A percentile compares a stretch with the other conserved stretches of the same genome.
Evolutionary conservation across 2,113 vertebrate genomes (phyloP).

Genomic region (crab-eating macaque (Macaca fascicularis)): T2T-MFA8v1.1 NC_088394.1:60849001-60849500

Average conservation of each 20-base stretch:
- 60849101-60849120: background rate
- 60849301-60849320: background rate
- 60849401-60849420: background rate
- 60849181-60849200: background rate
- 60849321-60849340: background rate
- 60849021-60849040: too few species aligned
- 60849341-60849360: constrained; percentile 10
- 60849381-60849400: constrained; percentile 3
- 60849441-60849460: constrained; percentile 45
- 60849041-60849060: too few species aligned
- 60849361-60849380: constrained; percentile 28
- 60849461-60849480: constrained; percentile 11
- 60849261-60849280: background rate
- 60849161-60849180: background rate
- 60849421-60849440: background rate
- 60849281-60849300: background rate
- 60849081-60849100: background rate
- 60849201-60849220: background rate
- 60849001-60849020: too few species aligned
- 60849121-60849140: background rate
- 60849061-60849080: too few species aligned
- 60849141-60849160: background rate
- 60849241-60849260: background rate
- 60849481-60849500: constrained; percentile 33
- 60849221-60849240: background rate